Evolutionary conservation across 2,888 invertebrate species (phyloP), one percentile per base, ranked within the genome.

Genomic region (Amphipyra berbera): DNA sequence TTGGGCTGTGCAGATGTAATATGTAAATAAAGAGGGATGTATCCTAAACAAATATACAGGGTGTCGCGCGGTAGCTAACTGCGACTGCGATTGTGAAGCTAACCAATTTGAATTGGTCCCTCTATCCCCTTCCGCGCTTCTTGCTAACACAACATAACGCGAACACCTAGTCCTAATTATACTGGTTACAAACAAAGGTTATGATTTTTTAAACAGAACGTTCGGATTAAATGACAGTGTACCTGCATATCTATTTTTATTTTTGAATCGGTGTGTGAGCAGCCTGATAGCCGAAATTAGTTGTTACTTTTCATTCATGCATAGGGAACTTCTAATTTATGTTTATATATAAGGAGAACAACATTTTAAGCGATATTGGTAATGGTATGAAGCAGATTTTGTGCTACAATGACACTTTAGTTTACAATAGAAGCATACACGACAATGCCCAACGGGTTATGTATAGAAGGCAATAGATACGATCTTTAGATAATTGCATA

Each of bases 21-120:
- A 88, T 89, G 90, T 90, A 92, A 92, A 92, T 91, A 89, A 82
- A 82, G 83, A 88, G 89, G 90, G 90, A 86, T 89, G 89, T 87
- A 90, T 90, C 94, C 93, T 93, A 92, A 93, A 90, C 84, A 94
- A 94, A 94, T 90, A 92, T 86, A 90, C 90, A 83, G 88, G 86
- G 88, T 90, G 92, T 90, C 88, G 86, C 83, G 81, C 86, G 82
- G 89, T 82, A 88, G 90, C 89, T 79, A 79, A 75, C 77, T 78
- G 76, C 82, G 74, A 81, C 84, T 83, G 86, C 83, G 84, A 88
- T 86, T 82, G 82, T 83, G 78, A 3, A 81, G 68, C 63, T 77
- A 77, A 70, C 90, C 86, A 82, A 71, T 82, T 72, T 86, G 83
- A 85, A 82, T 73, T 80, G 84, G 88, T 75, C 80, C 82, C 74